phyloP scores from a whole-genome alignment of 2,113 vertebrate species.

The Phycodurus eques region DNA sequence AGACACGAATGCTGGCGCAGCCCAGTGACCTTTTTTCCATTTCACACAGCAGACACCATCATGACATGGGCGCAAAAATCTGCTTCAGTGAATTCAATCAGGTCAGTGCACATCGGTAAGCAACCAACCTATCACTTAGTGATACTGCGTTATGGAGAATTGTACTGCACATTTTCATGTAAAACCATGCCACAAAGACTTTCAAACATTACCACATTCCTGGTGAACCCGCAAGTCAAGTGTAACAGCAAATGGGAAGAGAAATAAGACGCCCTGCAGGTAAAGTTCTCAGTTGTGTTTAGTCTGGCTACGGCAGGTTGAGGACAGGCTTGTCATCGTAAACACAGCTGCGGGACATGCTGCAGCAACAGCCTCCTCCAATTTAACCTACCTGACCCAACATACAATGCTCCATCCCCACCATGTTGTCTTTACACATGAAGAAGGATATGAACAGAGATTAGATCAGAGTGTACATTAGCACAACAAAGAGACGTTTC shows the following conservation, averaged over 20 bases:
- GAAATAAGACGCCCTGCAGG: constrained; percentile 42
- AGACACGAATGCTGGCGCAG: constrained; percentile 47
- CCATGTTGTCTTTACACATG: constrained; percentile 46
- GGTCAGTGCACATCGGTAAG: constrained; percentile 42
- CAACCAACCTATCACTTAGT: constrained; percentile 15
- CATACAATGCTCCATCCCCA: constrained; percentile 36
- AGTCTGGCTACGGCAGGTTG: constrained; percentile 48
- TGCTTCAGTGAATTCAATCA: constrained; percentile 55
- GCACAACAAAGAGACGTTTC: constrained; percentile 62
- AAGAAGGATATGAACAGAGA: constrained; percentile 57
- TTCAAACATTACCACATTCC: background rate
- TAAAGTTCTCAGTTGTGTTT: constrained; percentile 40
- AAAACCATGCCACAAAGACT: background rate
- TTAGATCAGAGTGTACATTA: constrained; percentile 54
- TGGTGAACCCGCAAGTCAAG: constrained; percentile 16
- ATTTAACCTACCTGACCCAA: constrained; percentile 20
- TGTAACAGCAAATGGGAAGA: constrained; percentile 9
- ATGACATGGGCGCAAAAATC: constrained; percentile 61
- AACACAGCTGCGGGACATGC: constrained; percentile 68
- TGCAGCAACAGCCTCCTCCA: constrained; percentile 25
- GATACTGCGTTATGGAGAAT: background rate
- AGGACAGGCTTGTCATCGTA: constrained; percentile 56
- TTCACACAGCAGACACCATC: constrained; percentile 66
- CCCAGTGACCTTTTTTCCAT: constrained; percentile 63
- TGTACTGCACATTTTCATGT: constrained; percentile 13